These are phyloP conservation scores for Falco novaeseelandiae DNA, from an alignment of 2,797 vertebrate species.

Conservation along the genomic window DNA sequence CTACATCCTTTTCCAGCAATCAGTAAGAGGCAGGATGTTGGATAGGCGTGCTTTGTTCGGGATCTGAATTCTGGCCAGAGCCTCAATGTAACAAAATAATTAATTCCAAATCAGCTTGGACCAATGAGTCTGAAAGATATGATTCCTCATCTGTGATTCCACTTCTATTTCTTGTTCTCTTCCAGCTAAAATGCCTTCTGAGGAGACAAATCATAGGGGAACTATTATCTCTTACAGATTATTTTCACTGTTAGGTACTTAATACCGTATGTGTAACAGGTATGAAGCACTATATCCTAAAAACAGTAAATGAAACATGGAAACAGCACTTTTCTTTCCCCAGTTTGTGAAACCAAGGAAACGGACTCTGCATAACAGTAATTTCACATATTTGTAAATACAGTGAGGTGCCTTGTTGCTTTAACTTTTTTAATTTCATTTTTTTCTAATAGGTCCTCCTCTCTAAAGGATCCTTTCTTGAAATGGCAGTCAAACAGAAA, in stretches of 20 bases:
- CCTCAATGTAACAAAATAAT: not conserved
- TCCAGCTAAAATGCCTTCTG: not conserved
- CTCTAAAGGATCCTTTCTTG: not conserved
- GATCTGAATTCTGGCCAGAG: not conserved
- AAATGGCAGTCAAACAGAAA: accelerated
- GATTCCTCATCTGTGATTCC: not conserved
- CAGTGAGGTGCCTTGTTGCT: not conserved
- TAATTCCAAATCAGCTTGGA: not conserved
- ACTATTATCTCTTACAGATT: not conserved
- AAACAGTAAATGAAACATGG: not conserved
- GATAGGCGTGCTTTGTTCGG: not conserved
- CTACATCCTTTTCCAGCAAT: not conserved
- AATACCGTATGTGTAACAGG: not conserved
- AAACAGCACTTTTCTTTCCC: not conserved
- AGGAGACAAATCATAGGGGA: accelerated
- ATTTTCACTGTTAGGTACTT: not conserved
- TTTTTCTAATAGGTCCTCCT: not conserved
- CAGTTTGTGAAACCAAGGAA: not conserved
- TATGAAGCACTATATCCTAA: not conserved
- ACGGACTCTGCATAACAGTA: not conserved
- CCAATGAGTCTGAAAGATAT: not conserved
- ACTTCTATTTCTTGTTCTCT: not conserved
- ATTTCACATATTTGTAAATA: not conserved
- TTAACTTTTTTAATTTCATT: not conserved
- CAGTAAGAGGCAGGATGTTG: not conserved